Percentiles rank a stretch among this genome's conserved stretches.
phyloP scores from a whole-genome alignment of 2,888 invertebrate genomes.

The Melinaea marsaeus region DNA sequence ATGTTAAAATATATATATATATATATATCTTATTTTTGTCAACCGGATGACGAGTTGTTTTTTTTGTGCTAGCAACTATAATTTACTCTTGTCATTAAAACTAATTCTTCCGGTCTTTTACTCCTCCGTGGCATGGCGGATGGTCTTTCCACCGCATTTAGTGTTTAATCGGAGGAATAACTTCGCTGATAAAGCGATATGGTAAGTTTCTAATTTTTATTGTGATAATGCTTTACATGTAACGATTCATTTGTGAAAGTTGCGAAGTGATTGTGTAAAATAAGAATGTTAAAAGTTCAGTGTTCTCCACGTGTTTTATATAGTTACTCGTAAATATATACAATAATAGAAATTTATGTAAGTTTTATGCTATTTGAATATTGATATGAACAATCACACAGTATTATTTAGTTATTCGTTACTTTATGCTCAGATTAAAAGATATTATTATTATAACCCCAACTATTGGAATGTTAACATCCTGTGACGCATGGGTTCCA shows the following conservation, averaged over 20 bases:
- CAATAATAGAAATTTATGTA: conserved; percentile 22
- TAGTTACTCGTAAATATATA: conserved; percentile 32
- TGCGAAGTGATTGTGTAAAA: conserved; percentile 40
- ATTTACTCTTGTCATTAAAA: conserved; percentile 52
- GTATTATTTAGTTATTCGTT: not conserved
- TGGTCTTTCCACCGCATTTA: conserved; percentile 68
- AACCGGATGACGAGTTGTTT: conserved; percentile 16
- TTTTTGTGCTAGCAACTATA: conserved; percentile 52
- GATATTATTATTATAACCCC: not conserved
- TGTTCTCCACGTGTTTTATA: conserved; percentile 43
- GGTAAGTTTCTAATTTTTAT: conserved; percentile 58
- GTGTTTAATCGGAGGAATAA: conserved; percentile 69
- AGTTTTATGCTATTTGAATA: conserved; percentile 21
- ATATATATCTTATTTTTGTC: not conserved
- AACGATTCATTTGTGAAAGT: conserved; percentile 37
- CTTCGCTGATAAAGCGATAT: conserved; percentile 74
- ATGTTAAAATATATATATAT: not conserved
- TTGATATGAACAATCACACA: not conserved
- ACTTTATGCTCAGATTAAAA: not conserved
- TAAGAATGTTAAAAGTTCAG: conserved; percentile 24
- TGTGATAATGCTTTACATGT: conserved; percentile 32
- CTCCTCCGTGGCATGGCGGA: conserved; percentile 78
- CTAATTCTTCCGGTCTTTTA: conserved; percentile 70
- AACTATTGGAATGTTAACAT: too few relatives aligned
- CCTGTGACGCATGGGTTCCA: too few relatives aligned